Conservation (phyloP, 1,140 invertebrate species). For the Pentalonia nigronervosa region DNA sequence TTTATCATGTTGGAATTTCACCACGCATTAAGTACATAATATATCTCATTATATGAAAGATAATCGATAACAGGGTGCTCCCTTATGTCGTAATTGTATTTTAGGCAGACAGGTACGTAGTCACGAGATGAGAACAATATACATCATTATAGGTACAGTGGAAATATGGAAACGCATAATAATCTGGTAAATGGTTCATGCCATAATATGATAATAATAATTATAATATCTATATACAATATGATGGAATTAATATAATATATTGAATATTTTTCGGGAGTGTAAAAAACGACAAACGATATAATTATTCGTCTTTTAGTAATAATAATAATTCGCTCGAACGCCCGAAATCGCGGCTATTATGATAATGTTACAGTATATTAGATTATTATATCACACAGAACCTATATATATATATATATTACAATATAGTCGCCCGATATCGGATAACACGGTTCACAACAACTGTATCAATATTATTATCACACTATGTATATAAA, state of each 20-base stretch:
- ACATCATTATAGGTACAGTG: too few relatives aligned
- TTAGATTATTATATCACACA: not conserved
- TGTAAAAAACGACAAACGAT: not conserved
- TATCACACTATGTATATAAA: not conserved
- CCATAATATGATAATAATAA: too few relatives aligned
- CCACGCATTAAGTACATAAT: too few relatives aligned
- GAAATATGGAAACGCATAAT: too few relatives aligned
- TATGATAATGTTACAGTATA: not conserved
- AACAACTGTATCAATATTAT: slow-evolving; percentile 3
- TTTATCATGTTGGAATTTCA: too few relatives aligned
- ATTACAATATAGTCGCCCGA: not conserved
- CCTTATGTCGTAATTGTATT: too few relatives aligned
- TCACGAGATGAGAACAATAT: too few relatives aligned
- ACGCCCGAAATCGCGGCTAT: not conserved
- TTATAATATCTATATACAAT: not conserved
- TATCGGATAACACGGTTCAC: not conserved
- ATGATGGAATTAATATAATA: not conserved
- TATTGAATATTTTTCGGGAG: not conserved
- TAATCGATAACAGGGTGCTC: too few relatives aligned
- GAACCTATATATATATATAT: not conserved
- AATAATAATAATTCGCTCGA: not conserved
- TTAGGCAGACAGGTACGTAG: too few relatives aligned
- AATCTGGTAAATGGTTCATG: too few relatives aligned
- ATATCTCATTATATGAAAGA: too few relatives aligned
- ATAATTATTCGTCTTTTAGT: not conserved